Conservation (phyloP, 2,113 vertebrate genomes). For the Empidonax traillii region DNA sequence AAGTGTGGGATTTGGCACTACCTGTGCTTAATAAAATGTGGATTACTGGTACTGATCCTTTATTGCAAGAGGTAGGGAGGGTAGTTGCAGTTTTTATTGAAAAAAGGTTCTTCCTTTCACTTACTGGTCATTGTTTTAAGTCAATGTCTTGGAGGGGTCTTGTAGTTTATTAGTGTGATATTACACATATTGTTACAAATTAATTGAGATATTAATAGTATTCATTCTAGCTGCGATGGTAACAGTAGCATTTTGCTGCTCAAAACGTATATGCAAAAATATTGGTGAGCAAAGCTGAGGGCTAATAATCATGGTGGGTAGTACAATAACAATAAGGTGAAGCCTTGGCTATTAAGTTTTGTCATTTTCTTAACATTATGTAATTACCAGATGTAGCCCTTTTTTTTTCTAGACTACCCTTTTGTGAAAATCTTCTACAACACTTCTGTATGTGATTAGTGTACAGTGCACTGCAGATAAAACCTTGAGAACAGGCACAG, state of each 20-base stretch:
- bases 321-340: not conserved
- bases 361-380: not conserved
- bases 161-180: not conserved
- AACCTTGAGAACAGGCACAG: not conserved
- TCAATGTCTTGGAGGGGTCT: not conserved
- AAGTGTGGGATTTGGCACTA: not conserved
- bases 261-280: not conserved
- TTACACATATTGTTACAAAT: not conserved
- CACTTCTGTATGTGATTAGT: not conserved
- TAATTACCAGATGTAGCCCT: not conserved
- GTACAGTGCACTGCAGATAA: not conserved
- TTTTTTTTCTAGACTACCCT: not conserved
- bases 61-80: not conserved
- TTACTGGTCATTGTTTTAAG: not conserved
- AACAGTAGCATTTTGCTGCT: not conserved
- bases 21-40: not conserved
- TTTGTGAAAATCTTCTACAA: not conserved
- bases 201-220: not conserved
- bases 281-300: not conserved
- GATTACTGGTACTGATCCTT: not conserved
- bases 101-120: not conserved
- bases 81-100: not conserved
- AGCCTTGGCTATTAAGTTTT: not conserved
- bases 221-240: not conserved
- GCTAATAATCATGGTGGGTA: not conserved